These are phyloP conservation scores for Oceanodroma leucorhoa DNA, from an alignment of 2,797 vertebrate species.

Conservation along the genomic window DNA sequence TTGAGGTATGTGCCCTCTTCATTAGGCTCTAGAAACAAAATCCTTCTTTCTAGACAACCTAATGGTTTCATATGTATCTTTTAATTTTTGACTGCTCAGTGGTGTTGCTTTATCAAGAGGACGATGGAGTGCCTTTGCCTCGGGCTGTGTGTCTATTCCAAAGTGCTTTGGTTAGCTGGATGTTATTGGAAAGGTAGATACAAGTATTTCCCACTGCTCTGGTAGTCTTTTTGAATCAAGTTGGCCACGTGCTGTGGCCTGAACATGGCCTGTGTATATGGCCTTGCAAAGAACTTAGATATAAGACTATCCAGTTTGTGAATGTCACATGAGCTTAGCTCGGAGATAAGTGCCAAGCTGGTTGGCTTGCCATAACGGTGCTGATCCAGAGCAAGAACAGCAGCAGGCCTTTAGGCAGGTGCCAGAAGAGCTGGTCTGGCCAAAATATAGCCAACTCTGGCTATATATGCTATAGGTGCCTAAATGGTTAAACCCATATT, in stretches of 20 bases:
- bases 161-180: not conserved
- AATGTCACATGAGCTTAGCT: not conserved
- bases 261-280: not conserved
- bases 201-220: not conserved
- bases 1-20: not conserved
- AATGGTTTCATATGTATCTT: not conserved
- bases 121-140: not conserved
- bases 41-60: not conserved
- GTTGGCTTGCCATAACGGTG: fast-evolving
- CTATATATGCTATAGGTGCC: not conserved
- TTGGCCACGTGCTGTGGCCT: not conserved
- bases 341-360: not conserved
- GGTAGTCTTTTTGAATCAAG: not conserved
- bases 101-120: not conserved
- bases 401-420: not conserved
- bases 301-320: not conserved
- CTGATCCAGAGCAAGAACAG: not conserved
- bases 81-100: not conserved
- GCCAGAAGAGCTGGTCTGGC: not conserved
- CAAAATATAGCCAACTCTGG: not conserved
- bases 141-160: not conserved
- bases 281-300: not conserved
- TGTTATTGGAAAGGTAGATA: not conserved
- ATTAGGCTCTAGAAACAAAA: not conserved
- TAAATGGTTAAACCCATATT: not conserved